phyloP scores from a whole-genome alignment of 2,113 vertebrate genomes.

The Neomonachus schauinslandi region DNA sequence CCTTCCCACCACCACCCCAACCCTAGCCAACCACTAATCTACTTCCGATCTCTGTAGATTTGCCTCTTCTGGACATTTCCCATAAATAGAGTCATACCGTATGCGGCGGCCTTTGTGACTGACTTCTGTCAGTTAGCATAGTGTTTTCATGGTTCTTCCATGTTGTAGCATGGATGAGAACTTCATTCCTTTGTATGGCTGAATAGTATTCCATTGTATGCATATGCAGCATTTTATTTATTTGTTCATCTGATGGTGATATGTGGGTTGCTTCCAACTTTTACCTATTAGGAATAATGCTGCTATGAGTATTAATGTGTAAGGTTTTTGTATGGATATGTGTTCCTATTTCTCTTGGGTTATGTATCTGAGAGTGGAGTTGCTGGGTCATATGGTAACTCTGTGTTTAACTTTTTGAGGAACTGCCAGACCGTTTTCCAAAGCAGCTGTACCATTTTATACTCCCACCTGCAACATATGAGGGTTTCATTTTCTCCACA shows the following conservation, averaged over 20 bases:
- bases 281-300: background rate
- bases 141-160: background rate
- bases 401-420: background rate
- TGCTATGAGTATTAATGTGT: background rate
- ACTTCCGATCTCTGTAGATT: background rate
- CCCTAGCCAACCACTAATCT: background rate
- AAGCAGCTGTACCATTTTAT: background rate
- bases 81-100: background rate
- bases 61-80: background rate
- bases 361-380: background rate
- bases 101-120: background rate
- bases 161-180: background rate
- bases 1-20: no score
- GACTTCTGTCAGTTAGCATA: background rate
- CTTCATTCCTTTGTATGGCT: background rate
- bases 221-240: background rate
- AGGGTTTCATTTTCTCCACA: background rate
- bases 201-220: background rate
- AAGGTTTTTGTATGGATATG: background rate
- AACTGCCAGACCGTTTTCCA: background rate
- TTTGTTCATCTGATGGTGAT: background rate
- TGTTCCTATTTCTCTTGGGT: constrained; percentile 16
- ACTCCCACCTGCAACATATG: background rate
- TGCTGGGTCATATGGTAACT: background rate
- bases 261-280: background rate